phyloP scores from a whole-genome alignment of 1,140 invertebrate species.

The Brachionus manjavacas region DNA sequence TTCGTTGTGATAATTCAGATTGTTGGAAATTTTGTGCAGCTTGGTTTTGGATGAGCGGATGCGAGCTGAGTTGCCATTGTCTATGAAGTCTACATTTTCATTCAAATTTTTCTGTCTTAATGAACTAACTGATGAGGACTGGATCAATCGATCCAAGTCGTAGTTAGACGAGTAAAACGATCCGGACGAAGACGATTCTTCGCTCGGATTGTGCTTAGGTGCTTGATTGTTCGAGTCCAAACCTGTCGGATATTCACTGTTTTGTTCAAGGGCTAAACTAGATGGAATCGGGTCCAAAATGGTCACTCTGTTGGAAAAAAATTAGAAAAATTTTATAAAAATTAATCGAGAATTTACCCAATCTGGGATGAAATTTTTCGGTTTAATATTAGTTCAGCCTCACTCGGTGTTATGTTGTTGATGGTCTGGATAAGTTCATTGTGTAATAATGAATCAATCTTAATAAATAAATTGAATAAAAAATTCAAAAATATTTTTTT shows the following conservation, averaged over 20 bases:
- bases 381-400: not conserved
- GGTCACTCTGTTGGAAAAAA: not conserved
- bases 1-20: not conserved
- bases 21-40: conserved; percentile 7
- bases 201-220: not conserved
- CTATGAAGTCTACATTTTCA: conserved; percentile 34
- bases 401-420: conserved; percentile 26
- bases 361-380: not conserved
- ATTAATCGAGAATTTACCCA: not conserved
- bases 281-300: conserved; percentile 9
- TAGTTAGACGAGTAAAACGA: not conserved
- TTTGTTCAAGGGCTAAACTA: not conserved
- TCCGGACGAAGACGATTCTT: not conserved
- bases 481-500: not conserved
- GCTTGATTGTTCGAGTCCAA: not conserved
- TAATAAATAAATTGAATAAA: not conserved
- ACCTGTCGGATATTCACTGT: not conserved
- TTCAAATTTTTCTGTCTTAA: not conserved
- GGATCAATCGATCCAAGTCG: not conserved
- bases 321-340: not conserved
- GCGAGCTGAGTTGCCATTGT: not conserved
- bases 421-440: conserved; percentile 21
- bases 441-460: not conserved
- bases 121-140: not conserved
- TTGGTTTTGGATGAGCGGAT: not conserved